Percentiles rank a stretch among this genome's conserved stretches.
These are phyloP conservation scores for Clarias platycephalus DNA, from an alignment of 2,797 vertebrate genomes.

Conservation along the genomic window DNA sequence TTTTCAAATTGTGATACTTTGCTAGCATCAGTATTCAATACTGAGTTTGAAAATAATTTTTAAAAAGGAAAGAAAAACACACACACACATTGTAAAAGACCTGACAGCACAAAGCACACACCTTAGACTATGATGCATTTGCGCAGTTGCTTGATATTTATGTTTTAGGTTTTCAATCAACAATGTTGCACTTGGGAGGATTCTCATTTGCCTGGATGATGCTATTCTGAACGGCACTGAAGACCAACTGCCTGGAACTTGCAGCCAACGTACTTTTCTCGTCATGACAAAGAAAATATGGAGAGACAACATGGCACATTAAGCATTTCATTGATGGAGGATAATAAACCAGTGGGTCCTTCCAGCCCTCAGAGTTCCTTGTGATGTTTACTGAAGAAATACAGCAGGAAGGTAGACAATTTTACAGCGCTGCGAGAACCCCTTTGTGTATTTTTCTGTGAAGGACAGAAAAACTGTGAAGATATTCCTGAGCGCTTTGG, in stretches of 20 bases:
- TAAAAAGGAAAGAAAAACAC: background rate
- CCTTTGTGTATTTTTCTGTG: slow-evolving; percentile 58
- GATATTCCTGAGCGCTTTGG: slow-evolving; percentile 63
- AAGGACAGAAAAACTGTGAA: slow-evolving; percentile 73
- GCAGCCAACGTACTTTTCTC: slow-evolving; percentile 20
- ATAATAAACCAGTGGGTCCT: slow-evolving; percentile 45
- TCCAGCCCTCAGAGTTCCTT: slow-evolving; percentile 41
- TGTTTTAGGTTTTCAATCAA: slow-evolving; percentile 52
- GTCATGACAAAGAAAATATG: slow-evolving; percentile 26
- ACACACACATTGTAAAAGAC: slow-evolving; percentile 51
- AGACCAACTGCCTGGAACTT: slow-evolving; percentile 32
- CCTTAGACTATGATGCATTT: slow-evolving; percentile 62
- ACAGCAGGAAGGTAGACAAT: slow-evolving; percentile 57
- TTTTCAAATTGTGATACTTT: slow-evolving; percentile 54
- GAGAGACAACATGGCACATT: slow-evolving; percentile 33
- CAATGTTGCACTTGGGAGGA: slow-evolving; percentile 27
- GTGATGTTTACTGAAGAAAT: slow-evolving; percentile 54
- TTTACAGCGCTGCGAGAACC: slow-evolving; percentile 49
- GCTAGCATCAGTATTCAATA: slow-evolving; percentile 40
- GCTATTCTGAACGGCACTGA: slow-evolving; percentile 33
- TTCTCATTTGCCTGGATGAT: slow-evolving; percentile 29
- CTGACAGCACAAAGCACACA: slow-evolving; percentile 71
- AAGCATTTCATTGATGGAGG: slow-evolving; percentile 36
- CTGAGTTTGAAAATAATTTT: slow-evolving; percentile 58
- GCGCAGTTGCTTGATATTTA: slow-evolving; percentile 69